Evolutionary conservation across 2,888 invertebrate species (phyloP).

Genomic region (Lydus trimaculatus): DNA sequence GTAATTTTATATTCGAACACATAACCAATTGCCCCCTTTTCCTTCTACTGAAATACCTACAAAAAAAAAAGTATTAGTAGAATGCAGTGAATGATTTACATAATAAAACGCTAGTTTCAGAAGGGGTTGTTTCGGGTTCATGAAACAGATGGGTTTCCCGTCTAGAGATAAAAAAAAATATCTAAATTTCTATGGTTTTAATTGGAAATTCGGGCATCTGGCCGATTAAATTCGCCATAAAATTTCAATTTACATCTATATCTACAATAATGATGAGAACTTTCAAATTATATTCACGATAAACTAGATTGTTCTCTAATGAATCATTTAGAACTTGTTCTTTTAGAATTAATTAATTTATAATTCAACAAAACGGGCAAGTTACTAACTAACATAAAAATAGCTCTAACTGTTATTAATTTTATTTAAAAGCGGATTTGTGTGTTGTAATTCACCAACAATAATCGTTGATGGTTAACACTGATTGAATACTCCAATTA

Average conservation of each 20-base stretch:
- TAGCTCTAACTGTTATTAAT: background rate
- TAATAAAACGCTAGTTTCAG: background rate
- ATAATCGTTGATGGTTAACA: slow-evolving; percentile 15
- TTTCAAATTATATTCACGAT: background rate
- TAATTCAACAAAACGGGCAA: background rate
- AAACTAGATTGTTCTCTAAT: background rate
- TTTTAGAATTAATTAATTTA: background rate
- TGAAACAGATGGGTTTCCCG: slow-evolving; percentile 10
- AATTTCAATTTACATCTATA: no score
- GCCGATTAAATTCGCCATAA: slow-evolving; percentile 9
- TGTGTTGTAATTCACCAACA: background rate
- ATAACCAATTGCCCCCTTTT: background rate
- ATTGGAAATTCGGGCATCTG: slow-evolving; percentile 5
- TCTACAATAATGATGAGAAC: background rate
- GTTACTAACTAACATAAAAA: background rate
- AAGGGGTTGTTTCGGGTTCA: background rate
- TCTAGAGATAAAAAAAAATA: background rate
- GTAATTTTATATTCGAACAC: slow-evolving; percentile 10
- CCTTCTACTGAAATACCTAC: background rate
- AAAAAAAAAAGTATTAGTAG: background rate
- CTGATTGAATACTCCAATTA: slow-evolving; percentile 56
- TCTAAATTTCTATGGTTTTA: background rate
- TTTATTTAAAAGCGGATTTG: background rate
- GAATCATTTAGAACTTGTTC: background rate
- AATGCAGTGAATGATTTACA: background rate